Base-by-base conservation (phyloP, 2,113 vertebrate species). In the Salvelinus fontinalis region DNA sequence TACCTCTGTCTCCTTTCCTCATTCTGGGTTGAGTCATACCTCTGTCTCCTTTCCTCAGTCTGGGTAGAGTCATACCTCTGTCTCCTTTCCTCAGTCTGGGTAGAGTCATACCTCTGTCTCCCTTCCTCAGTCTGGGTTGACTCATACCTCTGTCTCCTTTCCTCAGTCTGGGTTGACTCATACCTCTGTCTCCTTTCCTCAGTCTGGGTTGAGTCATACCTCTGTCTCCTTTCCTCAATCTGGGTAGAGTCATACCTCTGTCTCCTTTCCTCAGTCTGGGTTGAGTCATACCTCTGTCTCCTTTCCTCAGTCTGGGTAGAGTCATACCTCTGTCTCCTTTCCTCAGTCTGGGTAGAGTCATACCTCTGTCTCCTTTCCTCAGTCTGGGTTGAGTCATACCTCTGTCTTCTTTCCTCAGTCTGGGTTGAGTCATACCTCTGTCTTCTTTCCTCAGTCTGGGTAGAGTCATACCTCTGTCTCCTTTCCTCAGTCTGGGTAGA, bases 161-260 rank as follows among this genome's bases (percentile, higher is more conserved):
- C 34, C 34, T 8, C 34, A 8, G 34, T 39, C 34, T 39, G 34
- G 7, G 5, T 39, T 2, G 34, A 39, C 6, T 39, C 34, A 39
- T 39, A 39, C 5, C 34, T 39, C 34, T n/a, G 34, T 39, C 34
- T 39, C 34, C 6, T 0, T 39, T 39, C 7, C 6, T 39, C 34
- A 39, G 34, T 39, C 7, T 39, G 7, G 0, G 6, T 39, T 5
- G 31, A 34, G 57, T 74, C 80, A 26, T 82, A 80, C 70, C 83
- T 77, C 74, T 76, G 81, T 79, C 82, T 79, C 79, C 67, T 27
- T 48, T 76, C 80, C 78, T 74, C 65, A 70, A 12, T 51, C 48
- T 51, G 77, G 39, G 75, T 59, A 84, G 83, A 88, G 81, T 88
- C 84, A 85, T 86, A n/a, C n/a, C n/a, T n/a, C 31, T 39, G 34